Base-by-base conservation (phyloP, 2,113 vertebrate genomes). In the Beaufortia kweichowensis region DNA sequence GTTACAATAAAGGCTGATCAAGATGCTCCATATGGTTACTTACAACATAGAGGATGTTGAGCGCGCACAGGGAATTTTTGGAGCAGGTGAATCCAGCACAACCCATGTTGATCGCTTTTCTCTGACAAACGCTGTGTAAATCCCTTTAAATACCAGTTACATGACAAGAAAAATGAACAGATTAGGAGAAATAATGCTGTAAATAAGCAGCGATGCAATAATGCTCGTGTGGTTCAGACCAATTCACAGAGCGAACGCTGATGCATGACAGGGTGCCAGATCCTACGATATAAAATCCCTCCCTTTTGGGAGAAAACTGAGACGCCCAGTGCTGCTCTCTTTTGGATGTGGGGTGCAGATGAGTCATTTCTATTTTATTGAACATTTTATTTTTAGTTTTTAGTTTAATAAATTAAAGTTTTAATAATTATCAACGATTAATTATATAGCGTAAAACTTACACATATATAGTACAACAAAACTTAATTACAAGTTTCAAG, bases 21-120 rank as follows among this genome's bases (percentile, higher is more conserved):
- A 71, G 11, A 3, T 69, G 43, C 31, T 67, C 87, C 88, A 86
- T 90, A 87, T 85, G 86, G 83, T 41, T 82, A 90, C 90, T 91
- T 80, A 92, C 91, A 43, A 92, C 88, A 71, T 91, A 90, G 78
- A 92, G 89, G 88, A 92, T 91, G 88, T 92, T 92, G 83, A 92
- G 87, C 53, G 85, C 90, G 39, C 91, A 90, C 56, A 92, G 88
- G 39, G 76, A 86, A 73, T 90, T 89, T 70, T 89, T 92, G 78
- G 90, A 90, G 86, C 91, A 92, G 88, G 89, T 89, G 81, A 91
- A 92, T 65, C 89, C 90, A n/a, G 83, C 81, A 81, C 88, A 91
- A 64, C 84, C 81, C 91, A 91, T 92, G 55, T 72, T 71, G 64
- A 11, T 15, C 8, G 56, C 15, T 24, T 75, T 75, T 48, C 43